Evolutionary conservation across 1,140 invertebrate species (phyloP).

Genomic region (Cydia pomonella): DNA sequence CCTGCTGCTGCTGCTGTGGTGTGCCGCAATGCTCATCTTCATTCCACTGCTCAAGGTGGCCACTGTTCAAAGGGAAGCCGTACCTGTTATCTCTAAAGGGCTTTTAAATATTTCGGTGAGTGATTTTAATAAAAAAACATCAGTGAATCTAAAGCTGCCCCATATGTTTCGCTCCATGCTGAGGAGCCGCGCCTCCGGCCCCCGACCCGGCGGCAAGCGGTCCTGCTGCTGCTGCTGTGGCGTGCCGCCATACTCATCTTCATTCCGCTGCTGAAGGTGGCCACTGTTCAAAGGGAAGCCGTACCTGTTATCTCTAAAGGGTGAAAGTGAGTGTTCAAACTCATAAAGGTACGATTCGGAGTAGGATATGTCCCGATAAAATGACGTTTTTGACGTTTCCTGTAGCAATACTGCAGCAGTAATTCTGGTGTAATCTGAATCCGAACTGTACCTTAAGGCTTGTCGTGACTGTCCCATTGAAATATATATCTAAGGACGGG

Average conservation of each 20-base stretch:
- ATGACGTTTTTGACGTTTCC: no score
- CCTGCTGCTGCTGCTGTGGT: slow-evolving; percentile 86
- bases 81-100: slow-evolving; percentile 65
- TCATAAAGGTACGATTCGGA: no score
- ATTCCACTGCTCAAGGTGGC: slow-evolving; percentile 83
- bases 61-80: slow-evolving; percentile 64
- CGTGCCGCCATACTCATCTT: slow-evolving; percentile 84
- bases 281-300: slow-evolving; percentile 65
- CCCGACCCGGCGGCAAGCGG: slow-evolving; percentile 82
- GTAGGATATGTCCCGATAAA: no score
- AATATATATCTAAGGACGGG: no score
- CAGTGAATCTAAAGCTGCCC: slow-evolving; percentile 58
- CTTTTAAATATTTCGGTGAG: slow-evolving; percentile 65
- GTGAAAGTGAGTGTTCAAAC: no score
- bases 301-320: slow-evolving; percentile 67
- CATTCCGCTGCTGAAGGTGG: slow-evolving; percentile 83
- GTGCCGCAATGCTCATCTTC: slow-evolving; percentile 84
- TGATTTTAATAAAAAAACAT: slow-evolving; percentile 35
- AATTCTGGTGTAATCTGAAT: no score
- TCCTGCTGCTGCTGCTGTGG: slow-evolving; percentile 86
- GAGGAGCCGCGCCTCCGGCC: slow-evolving; percentile 83
- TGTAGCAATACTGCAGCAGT: no score
- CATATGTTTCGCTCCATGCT: slow-evolving; percentile 80
- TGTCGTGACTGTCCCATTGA: no score
- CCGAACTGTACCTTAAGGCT: no score